phyloP scores from a whole-genome alignment of 2,797 vertebrate species.

The Poecile montanus region DNA sequence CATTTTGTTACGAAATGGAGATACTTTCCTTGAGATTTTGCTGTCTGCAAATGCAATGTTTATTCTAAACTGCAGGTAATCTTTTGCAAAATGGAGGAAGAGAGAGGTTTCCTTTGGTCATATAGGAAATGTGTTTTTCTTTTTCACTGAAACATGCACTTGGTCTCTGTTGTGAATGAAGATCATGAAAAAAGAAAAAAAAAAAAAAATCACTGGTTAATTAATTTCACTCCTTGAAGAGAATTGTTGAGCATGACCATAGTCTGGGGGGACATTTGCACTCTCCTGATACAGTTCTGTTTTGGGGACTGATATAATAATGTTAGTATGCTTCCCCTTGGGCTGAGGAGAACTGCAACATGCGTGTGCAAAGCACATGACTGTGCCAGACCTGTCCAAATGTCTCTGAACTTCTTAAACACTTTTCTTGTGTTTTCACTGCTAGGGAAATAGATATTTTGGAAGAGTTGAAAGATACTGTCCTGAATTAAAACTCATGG shows the following conservation, averaged over 20 bases:
- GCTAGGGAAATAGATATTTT: neutral
- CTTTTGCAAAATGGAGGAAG: neutral
- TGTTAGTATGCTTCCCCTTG: neutral
- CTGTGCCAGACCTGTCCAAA: neutral
- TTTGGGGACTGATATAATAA: neutral
- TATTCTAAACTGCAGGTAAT: neutral
- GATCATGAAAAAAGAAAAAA: neutral
- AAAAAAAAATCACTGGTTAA: neutral
- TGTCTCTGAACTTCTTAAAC: neutral
- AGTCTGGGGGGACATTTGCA: neutral
- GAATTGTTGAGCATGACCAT: neutral
- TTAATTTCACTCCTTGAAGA: neutral
- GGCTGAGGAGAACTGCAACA: fast-evolving
- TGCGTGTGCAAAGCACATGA: neutral
- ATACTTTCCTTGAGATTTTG: neutral
- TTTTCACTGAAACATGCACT: neutral
- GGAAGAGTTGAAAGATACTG: neutral
- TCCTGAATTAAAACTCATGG: neutral
- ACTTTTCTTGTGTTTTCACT: neutral
- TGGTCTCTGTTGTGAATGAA: neutral
- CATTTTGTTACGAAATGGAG: neutral
- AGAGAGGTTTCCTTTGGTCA: neutral
- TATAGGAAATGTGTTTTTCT: neutral
- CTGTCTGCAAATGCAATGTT: neutral
- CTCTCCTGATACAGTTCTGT: neutral